Conservation (phyloP, 2,888 invertebrate genomes). For the Trisateles emortualis region DNA sequence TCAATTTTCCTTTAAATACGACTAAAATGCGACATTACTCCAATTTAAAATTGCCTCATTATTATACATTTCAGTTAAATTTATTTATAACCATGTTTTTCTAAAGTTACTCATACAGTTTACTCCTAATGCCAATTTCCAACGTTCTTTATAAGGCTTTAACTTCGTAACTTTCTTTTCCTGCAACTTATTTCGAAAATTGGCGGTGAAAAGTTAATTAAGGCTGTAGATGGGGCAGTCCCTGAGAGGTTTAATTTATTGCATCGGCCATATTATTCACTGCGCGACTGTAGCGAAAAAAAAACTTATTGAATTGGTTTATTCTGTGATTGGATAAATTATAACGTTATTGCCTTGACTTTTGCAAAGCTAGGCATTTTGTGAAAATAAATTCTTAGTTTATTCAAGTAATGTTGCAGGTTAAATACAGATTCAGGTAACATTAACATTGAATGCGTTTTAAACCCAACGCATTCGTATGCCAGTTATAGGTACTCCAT, state of each 20-base stretch:
- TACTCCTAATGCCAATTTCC: not conserved
- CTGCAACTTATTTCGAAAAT: constrained; percentile 61
- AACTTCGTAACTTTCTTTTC: constrained; percentile 55
- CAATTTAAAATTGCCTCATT: no score
- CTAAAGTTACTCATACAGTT: not conserved
- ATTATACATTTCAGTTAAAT: no score
- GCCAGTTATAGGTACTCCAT: no score
- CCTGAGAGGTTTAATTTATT: constrained; percentile 80
- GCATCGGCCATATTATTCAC: constrained; percentile 72
- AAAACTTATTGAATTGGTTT: constrained; percentile 51
- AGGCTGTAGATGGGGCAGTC: constrained; percentile 76
- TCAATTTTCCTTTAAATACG: no score
- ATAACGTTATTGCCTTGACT: not conserved
- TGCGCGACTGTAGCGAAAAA: constrained; percentile 52
- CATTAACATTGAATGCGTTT: no score
- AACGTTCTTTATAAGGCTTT: constrained; percentile 2
- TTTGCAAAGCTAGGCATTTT: not conserved
- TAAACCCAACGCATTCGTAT: no score
- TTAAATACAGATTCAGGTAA: no score
- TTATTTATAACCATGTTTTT: not conserved
- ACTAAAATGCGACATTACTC: no score
- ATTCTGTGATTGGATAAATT: constrained; percentile 18
- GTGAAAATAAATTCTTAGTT: not conserved
- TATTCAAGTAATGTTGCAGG: no score
- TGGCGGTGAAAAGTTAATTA: constrained; percentile 82